Conservation (phyloP, 2,797 vertebrate species). For the Rhinella marina region DNA sequence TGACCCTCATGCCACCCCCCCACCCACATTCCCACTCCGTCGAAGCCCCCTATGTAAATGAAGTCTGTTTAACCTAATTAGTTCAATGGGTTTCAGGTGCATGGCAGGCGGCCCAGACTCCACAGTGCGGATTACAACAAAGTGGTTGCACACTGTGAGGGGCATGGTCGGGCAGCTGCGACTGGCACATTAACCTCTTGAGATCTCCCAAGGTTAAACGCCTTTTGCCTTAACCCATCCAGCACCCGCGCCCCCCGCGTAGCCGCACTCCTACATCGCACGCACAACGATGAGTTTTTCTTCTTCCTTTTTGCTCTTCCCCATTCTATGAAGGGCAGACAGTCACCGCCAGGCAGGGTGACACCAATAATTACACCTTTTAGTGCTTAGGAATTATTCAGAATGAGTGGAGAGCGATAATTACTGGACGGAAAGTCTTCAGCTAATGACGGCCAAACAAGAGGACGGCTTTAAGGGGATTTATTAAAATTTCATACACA, state of each 20-base stretch:
- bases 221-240: background rate
- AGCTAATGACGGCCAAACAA: constrained; percentile 2
- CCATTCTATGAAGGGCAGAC: constrained; percentile 37
- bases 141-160: constrained; percentile 22
- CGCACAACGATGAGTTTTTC: background rate
- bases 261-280: background rate
- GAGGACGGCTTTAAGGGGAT: background rate
- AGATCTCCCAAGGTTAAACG: constrained; percentile 42
- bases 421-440: background rate
- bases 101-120: constrained; percentile 54
- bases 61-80: constrained; percentile 59
- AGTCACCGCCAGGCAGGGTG: background rate
- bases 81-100: constrained; percentile 54
- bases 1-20: background rate
- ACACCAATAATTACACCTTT: constrained; percentile 33
- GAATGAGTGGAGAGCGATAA: background rate
- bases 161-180: constrained; percentile 38
- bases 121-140: constrained; percentile 34
- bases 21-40: constrained; percentile 21
- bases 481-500: background rate
- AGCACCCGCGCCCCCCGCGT: background rate
- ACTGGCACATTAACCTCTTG: constrained; percentile 39
- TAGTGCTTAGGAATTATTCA: constrained; percentile 2
- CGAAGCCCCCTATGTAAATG: constrained; percentile 30
- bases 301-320: background rate